Base-by-base conservation (phyloP, 1,140 invertebrate species). In the Potamilus streckersoni region DNA sequence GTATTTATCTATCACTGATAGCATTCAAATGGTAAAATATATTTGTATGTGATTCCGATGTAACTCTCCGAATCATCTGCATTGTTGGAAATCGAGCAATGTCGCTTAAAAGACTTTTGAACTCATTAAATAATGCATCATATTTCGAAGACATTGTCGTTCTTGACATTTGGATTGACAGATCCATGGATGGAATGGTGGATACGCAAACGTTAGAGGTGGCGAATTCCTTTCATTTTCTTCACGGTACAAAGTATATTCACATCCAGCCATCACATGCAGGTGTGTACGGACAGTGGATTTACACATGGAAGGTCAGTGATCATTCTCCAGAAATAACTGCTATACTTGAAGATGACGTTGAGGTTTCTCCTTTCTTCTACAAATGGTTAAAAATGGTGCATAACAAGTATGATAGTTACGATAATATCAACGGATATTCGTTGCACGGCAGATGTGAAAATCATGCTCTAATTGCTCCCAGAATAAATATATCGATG, bases 231-330 rank as follows among this genome's bases (percentile, higher is more conserved):
- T 82, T 78, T 72, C 20, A 20, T 11, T 84, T 82, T 80, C 64
- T 67, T 20, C 73, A 79, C 69, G 82, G 80, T 12, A n/a, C 63
- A 2, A 64, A 60, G 58, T n/a, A 62, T 5, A 80, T 83, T 15
- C 73, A 79, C 69, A 68, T 66, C 20, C 71, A 79, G n/a, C 16
- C 67, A 1, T 59, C 58, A 15, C 78, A 82, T 64, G 82, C 72
- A 4, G 78, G 79, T 15, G 59, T 83, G 16, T 31, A 70, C 17
- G 82, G 82, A 13, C 82, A 83, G 69, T 83, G 82, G 82, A n/a
- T 83, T 16, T 38, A 71, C 20, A 76, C 82, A 14, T 83, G 82
- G 82, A 38, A 38, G 2, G 5, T 38, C 38, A 38, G 8, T 38
- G 38, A 38, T 38, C 38, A 38, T 38, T 38, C 38, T 0, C 38